Conservation (phyloP, 2,888 invertebrate species). For the Amorpha juglandis region DNA sequence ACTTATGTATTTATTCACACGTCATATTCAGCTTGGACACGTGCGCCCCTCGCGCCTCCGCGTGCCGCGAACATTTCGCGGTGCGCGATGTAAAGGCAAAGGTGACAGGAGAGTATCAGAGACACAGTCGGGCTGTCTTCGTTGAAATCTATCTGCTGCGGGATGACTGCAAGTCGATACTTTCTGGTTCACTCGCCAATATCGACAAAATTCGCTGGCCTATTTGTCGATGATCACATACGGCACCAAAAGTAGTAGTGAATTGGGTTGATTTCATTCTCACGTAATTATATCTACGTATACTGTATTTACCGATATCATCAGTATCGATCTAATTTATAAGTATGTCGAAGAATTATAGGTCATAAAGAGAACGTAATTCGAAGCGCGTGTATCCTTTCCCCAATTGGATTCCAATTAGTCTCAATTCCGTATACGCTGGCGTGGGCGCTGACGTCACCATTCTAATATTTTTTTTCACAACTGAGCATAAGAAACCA, state of each 20-base stretch:
- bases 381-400: constrained; percentile 29
- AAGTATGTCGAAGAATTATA: constrained; percentile 5
- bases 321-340: constrained; percentile 4
- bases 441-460: constrained; percentile 33
- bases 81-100: not conserved
- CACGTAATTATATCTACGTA: constrained; percentile 29
- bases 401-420: constrained; percentile 45
- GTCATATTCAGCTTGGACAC: not conserved
- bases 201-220: not conserved
- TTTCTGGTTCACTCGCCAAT: not conserved
- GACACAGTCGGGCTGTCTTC: constrained; percentile 25
- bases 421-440: constrained; percentile 38
- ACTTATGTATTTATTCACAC: constrained; percentile 11
- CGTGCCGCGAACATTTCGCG: not conserved
- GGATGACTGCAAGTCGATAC: not conserved
- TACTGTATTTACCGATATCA: too few species aligned
- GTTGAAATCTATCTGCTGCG: constrained; percentile 20
- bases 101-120: constrained; percentile 10
- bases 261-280: constrained; percentile 15
- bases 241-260: not conserved
- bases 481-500: not conserved
- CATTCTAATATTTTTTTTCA: constrained; percentile 14
- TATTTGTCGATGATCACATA: not conserved
- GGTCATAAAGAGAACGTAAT: constrained; percentile 25
- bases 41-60: not conserved